A percentile compares a stretch with the other conserved stretches of the same genome.
phyloP scores from a whole-genome alignment of 2,113 vertebrate genomes.

The Psittacula cyanocephala region DNA sequence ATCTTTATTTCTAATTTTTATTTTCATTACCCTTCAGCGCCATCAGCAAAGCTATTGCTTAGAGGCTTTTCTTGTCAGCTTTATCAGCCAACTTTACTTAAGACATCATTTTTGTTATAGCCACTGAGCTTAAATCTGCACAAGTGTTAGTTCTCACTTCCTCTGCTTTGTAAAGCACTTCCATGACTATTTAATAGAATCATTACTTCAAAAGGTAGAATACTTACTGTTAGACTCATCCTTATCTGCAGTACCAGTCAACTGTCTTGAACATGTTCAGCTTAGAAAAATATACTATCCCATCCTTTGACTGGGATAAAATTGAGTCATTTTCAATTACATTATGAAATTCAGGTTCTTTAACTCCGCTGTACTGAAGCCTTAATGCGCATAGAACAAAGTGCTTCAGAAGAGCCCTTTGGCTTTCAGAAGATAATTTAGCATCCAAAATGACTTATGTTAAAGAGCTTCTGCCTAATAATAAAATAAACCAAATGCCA shows the following conservation, averaged over 20 bases:
- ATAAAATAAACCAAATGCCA: background rate
- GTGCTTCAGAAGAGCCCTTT: background rate
- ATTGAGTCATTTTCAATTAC: background rate
- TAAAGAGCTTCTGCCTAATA: background rate
- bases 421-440: background rate
- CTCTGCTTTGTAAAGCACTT: background rate
- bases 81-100: background rate
- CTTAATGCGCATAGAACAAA: background rate
- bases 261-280: background rate
- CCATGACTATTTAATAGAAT: background rate
- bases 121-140: background rate
- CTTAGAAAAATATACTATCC: background rate
- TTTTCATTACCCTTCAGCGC: background rate
- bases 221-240: background rate
- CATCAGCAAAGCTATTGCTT: background rate
- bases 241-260: background rate
- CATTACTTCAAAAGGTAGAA: background rate
- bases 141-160: background rate
- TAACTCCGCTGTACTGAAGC: background rate
- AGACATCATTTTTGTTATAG: background rate
- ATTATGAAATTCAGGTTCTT: background rate
- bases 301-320: background rate
- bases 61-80: background rate
- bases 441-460: background rate
- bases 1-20: slow-evolving; percentile 11